phyloP scores from a whole-genome alignment of 1,140 invertebrate genomes.

The Asobara japonica region DNA sequence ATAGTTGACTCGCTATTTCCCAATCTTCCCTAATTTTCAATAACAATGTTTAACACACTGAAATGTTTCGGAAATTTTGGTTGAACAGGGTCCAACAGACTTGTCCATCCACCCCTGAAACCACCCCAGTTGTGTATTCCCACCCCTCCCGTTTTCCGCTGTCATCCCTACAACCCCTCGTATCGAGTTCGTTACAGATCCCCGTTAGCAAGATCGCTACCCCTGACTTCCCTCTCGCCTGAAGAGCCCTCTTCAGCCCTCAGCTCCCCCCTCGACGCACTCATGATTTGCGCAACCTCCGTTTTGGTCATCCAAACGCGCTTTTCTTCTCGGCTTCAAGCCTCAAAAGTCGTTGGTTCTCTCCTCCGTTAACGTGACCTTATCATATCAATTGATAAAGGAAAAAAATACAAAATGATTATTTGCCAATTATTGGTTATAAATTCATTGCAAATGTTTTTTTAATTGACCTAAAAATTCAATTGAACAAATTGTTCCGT shows the following conservation, averaged over 20 bases:
- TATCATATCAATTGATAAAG: neutral
- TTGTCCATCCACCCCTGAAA: neutral
- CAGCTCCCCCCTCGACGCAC: neutral
- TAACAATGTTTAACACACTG: too few species aligned
- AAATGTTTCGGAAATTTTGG: neutral
- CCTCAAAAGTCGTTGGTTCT: conserved; percentile 40
- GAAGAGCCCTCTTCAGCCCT: conserved; percentile 27
- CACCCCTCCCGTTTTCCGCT: conserved; percentile 36
- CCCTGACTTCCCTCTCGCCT: conserved; percentile 42
- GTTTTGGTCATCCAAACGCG: conserved; percentile 25
- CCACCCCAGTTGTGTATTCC: conserved; percentile 29
- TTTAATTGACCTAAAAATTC: too few species aligned
- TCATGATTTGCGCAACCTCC: conserved; percentile 37
- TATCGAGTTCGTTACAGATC: conserved; percentile 65
- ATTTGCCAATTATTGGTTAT: too few species aligned
- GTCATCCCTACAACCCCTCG: conserved; percentile 42
- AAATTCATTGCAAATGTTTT: too few species aligned
- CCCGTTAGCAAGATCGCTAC: conserved; percentile 57
- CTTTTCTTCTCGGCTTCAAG: conserved; percentile 39
- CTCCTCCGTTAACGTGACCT: conserved; percentile 7
- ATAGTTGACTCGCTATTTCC: too few species aligned
- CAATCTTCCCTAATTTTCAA: too few species aligned
- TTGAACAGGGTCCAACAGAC: neutral
- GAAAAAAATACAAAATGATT: neutral
- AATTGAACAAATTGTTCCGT: neutral